Evolutionary conservation across 2,797 vertebrate genomes (phyloP), one percentile per base, ranked within the genome.

Genomic region (Brachyrhaphis roseni): DNA sequence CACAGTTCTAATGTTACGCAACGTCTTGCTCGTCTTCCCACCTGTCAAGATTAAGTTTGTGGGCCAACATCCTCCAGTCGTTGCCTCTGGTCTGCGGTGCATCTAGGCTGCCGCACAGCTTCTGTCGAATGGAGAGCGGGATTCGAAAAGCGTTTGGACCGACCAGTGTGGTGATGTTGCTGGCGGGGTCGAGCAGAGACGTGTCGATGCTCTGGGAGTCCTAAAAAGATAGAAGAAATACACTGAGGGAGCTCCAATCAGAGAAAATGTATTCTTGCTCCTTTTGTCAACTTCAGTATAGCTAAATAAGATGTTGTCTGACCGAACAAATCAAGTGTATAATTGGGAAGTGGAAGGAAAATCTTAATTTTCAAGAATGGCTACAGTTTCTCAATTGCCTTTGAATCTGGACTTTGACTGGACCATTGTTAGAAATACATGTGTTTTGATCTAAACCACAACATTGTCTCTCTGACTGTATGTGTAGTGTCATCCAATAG

Each of bases 31-130:
- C 10, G n/a, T 82, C 68, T 39, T 84, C 90, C 49, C 77, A 99
- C 98, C 98, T 97, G 97, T 99, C 98, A 93, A 99, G 95, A 92
- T 96, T 97, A 31, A 99, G 96, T 92, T 99, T 99, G 92, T 99
- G 98, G 16, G 98, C 98, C 91, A 99, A 88, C 98, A 99, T 98
- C 91, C 98, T 95, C 98, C 98, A 99, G 95, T 99, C 98, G 0
- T 99, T 98, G 66, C 98, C 98, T 62, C 98, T 93, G n/a, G 97
- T 99, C 94, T 99, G 98, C 0, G 98, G 98, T 0, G 98, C 98
- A 0, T 99, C 98, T 93, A 99, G 96, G 90, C 98, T 99, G 93
- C 97, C 97, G 70, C 98, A 99, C 87, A 99, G 94, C 94, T 99
- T 99, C 94, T 99, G 98, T 55, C 98, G 91, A 84, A 99, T 98